phyloP scores from a whole-genome alignment of 2,797 vertebrate species.

The Oreonectes daqikongensis region DNA sequence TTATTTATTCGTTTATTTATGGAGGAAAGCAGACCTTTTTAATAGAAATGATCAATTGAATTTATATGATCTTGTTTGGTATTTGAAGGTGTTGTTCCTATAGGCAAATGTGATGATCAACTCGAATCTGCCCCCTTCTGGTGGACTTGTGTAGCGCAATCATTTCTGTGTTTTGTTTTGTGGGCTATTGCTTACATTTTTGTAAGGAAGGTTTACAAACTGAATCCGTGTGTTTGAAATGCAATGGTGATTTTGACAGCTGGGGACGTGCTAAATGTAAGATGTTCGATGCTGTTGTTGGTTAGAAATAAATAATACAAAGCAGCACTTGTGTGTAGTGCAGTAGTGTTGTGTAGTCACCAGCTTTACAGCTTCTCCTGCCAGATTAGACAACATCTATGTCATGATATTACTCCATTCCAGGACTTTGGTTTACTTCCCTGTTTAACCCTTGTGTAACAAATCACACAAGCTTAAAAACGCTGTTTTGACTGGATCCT shows the following conservation, averaged over 20 bases:
- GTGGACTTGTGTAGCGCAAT: background rate
- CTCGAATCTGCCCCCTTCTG: constrained; percentile 19
- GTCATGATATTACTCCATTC: background rate
- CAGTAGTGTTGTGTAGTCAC: constrained; percentile 16
- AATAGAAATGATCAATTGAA: background rate
- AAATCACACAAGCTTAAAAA: background rate
- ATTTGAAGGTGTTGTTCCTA: background rate
- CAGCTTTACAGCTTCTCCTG: constrained; percentile 39
- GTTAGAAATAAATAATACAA: background rate
- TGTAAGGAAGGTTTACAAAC: background rate
- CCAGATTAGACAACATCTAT: constrained; percentile 7
- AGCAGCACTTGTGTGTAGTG: constrained; percentile 14
- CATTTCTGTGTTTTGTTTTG: background rate
- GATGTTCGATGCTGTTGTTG: background rate
- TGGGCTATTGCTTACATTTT: background rate
- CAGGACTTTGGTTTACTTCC: background rate
- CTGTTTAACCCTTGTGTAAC: background rate
- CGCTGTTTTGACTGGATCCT: background rate
- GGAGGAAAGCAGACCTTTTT: background rate
- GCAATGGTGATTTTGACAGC: background rate
- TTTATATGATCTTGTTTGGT: constrained; percentile 26
- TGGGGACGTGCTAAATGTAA: background rate
- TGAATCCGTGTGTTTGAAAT: background rate
- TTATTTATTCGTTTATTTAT: constrained; percentile 35
- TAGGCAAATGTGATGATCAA: constrained; percentile 18